Conservation (phyloP, 1,140 invertebrate species). For the Caligus rogercresseyi region DNA sequence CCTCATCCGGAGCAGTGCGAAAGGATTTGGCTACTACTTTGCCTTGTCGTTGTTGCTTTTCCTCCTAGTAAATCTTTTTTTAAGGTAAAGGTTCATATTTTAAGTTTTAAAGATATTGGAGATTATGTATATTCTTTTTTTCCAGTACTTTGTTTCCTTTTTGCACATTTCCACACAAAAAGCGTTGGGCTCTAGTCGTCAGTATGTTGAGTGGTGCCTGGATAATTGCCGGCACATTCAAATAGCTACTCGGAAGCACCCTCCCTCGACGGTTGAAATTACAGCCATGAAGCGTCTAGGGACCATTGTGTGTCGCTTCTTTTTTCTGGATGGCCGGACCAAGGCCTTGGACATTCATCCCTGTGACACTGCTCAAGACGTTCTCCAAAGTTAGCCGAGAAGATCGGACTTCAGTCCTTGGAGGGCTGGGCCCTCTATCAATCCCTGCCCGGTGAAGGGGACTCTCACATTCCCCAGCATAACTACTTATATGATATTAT, state of each 20-base stretch:
- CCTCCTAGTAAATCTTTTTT: conserved; percentile 70
- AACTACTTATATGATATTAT: conserved; percentile 87
- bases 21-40: conserved; percentile 68
- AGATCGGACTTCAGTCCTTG: conserved; percentile 57
- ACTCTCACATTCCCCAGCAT: conserved; percentile 78
- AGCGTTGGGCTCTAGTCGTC: conserved; percentile 45
- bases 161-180: conserved; percentile 31
- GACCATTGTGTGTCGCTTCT: conserved; percentile 82
- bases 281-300: conserved; percentile 74
- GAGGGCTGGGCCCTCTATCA: conserved; percentile 87
- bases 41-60: conserved; percentile 72
- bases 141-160: conserved; percentile 55
- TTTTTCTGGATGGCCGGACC: conserved; percentile 81
- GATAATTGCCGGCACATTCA: conserved; percentile 76
- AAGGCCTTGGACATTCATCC: conserved; percentile 90
- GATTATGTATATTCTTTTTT: conserved; percentile 24
- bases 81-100: conserved; percentile 34
- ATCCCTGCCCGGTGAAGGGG: conserved; percentile 46
- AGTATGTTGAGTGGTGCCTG: conserved; percentile 82
- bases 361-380: conserved; percentile 75
- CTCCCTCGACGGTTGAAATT: conserved; percentile 78
- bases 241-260: conserved; percentile 49
- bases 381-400: conserved; percentile 71
- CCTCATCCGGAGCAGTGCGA: conserved; percentile 57
- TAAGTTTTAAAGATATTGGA: background rate